Percentiles rank a stretch among this genome's conserved stretches.
Conservation (phyloP, 2,888 invertebrate species). For the Oxycera nigricornis region DNA sequence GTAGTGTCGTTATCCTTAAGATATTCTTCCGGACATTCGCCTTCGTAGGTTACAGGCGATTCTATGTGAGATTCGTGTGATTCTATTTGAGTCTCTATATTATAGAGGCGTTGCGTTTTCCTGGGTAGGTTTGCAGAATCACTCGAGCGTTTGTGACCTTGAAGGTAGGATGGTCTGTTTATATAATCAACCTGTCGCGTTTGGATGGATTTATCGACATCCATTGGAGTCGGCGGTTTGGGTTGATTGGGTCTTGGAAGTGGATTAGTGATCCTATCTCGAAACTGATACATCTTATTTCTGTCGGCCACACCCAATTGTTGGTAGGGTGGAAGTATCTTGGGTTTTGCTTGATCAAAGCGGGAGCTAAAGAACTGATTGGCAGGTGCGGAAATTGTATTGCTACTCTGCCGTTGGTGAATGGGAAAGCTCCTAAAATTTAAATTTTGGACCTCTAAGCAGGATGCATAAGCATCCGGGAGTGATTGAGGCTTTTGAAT, state of each 20-base stretch:
- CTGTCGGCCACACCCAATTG: background rate
- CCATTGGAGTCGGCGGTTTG: background rate
- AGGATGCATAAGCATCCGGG: too few relatives aligned
- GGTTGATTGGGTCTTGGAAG: background rate
- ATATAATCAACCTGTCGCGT: too few relatives aligned
- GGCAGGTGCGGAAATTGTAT: background rate
- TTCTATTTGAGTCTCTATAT: background rate
- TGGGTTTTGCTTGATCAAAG: background rate
- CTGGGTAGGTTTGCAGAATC: background rate
- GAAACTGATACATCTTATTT: background rate
- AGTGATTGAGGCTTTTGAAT: too few relatives aligned
- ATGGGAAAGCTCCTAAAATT: too few relatives aligned
- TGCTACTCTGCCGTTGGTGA: too few relatives aligned
- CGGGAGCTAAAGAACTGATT: background rate
- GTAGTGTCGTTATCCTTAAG: too few relatives aligned
- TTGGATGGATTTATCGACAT: slow-evolving; percentile 38
- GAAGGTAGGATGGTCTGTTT: background rate
- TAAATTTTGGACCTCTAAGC: background rate
- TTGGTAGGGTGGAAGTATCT: too few relatives aligned
- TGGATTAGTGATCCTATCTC: background rate
- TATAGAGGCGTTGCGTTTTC: too few relatives aligned
- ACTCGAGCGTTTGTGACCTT: background rate
- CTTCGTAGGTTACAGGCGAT: too few relatives aligned
- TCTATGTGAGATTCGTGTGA: background rate
- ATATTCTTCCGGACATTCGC: too few relatives aligned